phyloP scores from a whole-genome alignment of 2,113 vertebrate genomes.

The Corythornis vintsioides region DNA sequence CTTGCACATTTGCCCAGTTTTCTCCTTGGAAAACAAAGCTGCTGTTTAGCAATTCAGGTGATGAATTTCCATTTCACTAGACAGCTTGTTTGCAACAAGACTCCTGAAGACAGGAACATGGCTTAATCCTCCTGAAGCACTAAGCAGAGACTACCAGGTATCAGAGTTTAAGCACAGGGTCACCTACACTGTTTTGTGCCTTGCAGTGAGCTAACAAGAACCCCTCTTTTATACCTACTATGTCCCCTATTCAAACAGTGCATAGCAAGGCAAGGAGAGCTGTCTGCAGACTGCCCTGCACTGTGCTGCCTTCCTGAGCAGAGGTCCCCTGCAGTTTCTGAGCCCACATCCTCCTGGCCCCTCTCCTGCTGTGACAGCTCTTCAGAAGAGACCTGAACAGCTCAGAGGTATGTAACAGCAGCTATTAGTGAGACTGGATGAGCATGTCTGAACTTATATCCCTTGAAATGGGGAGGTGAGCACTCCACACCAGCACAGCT shows the following conservation, averaged over 20 bases:
- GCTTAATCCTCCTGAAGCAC: not conserved
- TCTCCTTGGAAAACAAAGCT: not conserved
- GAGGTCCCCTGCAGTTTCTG: not conserved
- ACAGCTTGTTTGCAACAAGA: not conserved
- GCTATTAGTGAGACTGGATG: rapidly evolving
- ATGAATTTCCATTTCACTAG: not conserved
- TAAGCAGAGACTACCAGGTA: not conserved
- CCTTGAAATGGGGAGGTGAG: not conserved
- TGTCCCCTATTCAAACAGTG: rapidly evolving
- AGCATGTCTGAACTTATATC: not conserved
- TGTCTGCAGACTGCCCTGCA: not conserved
- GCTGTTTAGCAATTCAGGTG: not conserved
- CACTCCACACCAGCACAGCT: not conserved
- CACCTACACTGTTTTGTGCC: rapidly evolving
- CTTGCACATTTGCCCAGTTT: not conserved
- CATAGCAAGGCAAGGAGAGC: not conserved
- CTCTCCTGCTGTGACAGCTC: not conserved
- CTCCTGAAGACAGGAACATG: not conserved
- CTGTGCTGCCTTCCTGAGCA: not conserved
- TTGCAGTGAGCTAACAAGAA: not conserved
- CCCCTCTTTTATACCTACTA: rapidly evolving
- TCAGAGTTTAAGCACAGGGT: not conserved
- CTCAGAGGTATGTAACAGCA: not conserved
- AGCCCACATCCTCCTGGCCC: rapidly evolving
- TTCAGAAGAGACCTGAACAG: not conserved